Evolutionary conservation across 1,140 invertebrate species (phyloP), one percentile per base, ranked within the genome.

Genomic region (Macrobrachium nipponense): DNA sequence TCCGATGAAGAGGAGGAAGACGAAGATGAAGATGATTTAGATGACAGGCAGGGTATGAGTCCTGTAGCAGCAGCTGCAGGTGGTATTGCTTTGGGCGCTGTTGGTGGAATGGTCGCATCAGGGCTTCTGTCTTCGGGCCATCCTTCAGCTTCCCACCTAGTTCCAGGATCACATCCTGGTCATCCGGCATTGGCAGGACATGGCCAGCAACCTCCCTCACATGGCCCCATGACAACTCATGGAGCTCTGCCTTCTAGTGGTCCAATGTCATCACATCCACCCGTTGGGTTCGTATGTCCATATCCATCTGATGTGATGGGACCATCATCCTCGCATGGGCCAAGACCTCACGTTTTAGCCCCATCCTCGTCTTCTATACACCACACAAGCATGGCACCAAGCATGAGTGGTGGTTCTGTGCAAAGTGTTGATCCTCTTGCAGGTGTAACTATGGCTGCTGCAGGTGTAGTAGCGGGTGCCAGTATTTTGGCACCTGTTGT

Each of bases 331-430:
- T 62, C 70, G 27, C 80, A 66, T 51, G 12, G 43, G n/a, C 87
- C 61, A 59, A 61, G 79, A 64, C 75, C 81, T 43, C 66, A 62
- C 44, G 62, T 82, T 14, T 75, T 79, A 18, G n/a, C 77, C n/a
- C 78, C 64, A 23, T 36, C 81, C 12, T 60, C 82, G 23, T 68
- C 77, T 43, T 51, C 86, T 2, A n/a, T 86, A 75, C 86, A 82
- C 82, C 79, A 80, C 64, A 78, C 86, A 17, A 72, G 51, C 68
- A 89, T 89, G 86, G 87, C 82, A 23, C 73, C 86, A 14, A 87
- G 88, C 61, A 87, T 89, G 59, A 87, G 88, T 51, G 88, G 88
- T 10, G 88, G 88, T 5, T 81, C 86, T 61, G 87, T 89, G 62
- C 81, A 86, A 70, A 84, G 86, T 51, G 86, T 87, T 6, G 86